These are phyloP conservation scores for Epirrhoe tristata DNA, from an alignment of 2,888 invertebrate species.

Conservation along the genomic window DNA sequence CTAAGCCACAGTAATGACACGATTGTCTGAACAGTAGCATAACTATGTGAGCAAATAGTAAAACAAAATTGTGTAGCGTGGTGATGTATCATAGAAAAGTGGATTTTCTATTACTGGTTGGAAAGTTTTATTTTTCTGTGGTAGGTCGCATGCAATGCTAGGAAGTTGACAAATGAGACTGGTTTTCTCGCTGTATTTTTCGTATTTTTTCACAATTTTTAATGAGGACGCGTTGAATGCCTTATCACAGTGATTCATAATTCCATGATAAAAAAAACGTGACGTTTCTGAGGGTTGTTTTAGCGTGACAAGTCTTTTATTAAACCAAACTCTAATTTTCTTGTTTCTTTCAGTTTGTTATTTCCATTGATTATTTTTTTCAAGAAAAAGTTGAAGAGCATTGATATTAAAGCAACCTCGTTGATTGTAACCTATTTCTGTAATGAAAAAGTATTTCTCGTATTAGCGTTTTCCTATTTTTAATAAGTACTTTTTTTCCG, in stretches of 20 bases:
- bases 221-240: slow-evolving; percentile 71
- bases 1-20: slow-evolving; percentile 14
- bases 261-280: slow-evolving; percentile 58
- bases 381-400: too few relatives aligned
- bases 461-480: too few relatives aligned
- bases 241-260: slow-evolving; percentile 71
- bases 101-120: slow-evolving; percentile 11
- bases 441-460: too few relatives aligned
- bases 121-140: slow-evolving; percentile 6
- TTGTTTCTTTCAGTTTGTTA: neutral
- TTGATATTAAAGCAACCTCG: too few relatives aligned
- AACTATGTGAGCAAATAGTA: neutral
- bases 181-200: slow-evolving; percentile 59
- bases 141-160: slow-evolving; percentile 62
- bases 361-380: neutral
- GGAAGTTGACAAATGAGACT: slow-evolving; percentile 77
- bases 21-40: neutral
- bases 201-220: slow-evolving; percentile 58
- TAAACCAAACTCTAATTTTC: slow-evolving; percentile 2
- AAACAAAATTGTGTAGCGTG: neutral
- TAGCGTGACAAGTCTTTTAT: slow-evolving; percentile 22
- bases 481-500: too few relatives aligned
- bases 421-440: too few relatives aligned
- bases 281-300: slow-evolving; percentile 54
- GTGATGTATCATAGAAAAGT: neutral